Base-by-base conservation (phyloP, 2,797 vertebrate genomes). In the Eurystomus glaucurus region DNA sequence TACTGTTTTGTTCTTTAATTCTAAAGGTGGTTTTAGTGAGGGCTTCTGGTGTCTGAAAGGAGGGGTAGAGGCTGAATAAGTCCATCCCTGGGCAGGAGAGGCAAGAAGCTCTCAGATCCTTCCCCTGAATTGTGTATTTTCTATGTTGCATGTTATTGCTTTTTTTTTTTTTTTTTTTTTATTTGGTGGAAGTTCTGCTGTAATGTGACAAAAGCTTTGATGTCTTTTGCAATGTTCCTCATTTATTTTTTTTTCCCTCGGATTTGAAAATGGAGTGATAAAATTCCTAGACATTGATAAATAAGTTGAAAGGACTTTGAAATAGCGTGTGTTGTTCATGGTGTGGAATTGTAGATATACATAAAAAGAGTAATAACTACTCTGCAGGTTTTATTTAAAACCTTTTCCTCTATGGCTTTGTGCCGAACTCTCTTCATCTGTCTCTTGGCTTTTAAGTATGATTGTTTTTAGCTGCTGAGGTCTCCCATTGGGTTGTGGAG, bases 261-360 rank as follows among this genome's bases (percentile, higher is more conserved):
- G 48, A 92, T 91, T 70, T 92, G 37, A 70, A 85, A 92, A 68
- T 65, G 43, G 48, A 79, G 33, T 64, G 45, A 79, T 90, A 87
- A 91, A 94, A 92, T 70, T 20, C 64, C 50, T n/a, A 64, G 71
- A 57, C 4, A 2, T 79, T 85, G 84, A 82, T 92, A 94, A 95
- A 70, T 86, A 82, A 96, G 90, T 97, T 95, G 93, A 93, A 96
- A 93, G 35, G 82, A 93, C 83, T 97, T 96, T 82, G 88, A 95
- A 93, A 97, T 64, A 85, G 43, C 33, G 43, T 39, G 5, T 91
- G 87, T 88, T 91, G 87, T 88, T 60, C 23, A 7, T 80, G 87
- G 91, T 94, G 91, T 88, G 88, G 94, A 82, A 84, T 93, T 80
- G 57, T 82, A 77, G 88, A 45, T 93, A n/a, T 25, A 39, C 77